phyloP scores from a whole-genome alignment of 2,113 vertebrate genomes.

The Aleadryas rufinucha region DNA sequence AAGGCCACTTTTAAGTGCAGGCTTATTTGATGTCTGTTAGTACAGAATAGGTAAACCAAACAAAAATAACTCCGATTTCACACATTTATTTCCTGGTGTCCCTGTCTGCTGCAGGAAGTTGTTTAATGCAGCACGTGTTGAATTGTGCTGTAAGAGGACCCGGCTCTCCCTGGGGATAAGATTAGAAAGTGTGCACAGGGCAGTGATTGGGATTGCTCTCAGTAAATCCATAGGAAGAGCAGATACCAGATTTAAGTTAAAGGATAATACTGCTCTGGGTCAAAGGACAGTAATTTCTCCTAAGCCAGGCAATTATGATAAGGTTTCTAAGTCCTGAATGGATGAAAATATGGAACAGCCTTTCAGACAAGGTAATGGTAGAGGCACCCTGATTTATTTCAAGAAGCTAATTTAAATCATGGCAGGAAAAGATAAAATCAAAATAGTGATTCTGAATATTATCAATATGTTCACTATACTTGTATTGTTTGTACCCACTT shows the following conservation, averaged over 20 bases:
- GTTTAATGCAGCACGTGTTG: background rate
- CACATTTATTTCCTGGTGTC: background rate
- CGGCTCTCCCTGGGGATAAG: background rate
- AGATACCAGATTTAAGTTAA: background rate
- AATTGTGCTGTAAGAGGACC: background rate
- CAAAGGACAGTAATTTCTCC: background rate
- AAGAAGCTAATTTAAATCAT: background rate
- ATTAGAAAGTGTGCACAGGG: background rate
- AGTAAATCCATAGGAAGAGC: background rate
- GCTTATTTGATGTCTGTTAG: background rate
- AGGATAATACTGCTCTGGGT: background rate
- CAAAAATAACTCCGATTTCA: background rate
- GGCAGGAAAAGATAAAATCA: background rate
- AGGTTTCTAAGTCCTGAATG: background rate
- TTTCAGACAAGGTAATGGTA: background rate
- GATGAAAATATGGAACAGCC: background rate
- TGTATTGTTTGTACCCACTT: background rate
- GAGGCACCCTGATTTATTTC: background rate
- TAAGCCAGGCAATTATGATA: background rate
- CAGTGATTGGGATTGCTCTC: background rate
- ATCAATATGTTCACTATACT: background rate
- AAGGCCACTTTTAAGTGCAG: background rate
- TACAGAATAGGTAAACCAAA: background rate
- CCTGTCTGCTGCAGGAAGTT: background rate
- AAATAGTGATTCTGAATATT: background rate